A percentile compares a stretch with the other conserved stretches of the same genome.
Evolutionary conservation across 1,140 invertebrate genomes (phyloP).

Genomic region (Nylanderia fulva): DNA sequence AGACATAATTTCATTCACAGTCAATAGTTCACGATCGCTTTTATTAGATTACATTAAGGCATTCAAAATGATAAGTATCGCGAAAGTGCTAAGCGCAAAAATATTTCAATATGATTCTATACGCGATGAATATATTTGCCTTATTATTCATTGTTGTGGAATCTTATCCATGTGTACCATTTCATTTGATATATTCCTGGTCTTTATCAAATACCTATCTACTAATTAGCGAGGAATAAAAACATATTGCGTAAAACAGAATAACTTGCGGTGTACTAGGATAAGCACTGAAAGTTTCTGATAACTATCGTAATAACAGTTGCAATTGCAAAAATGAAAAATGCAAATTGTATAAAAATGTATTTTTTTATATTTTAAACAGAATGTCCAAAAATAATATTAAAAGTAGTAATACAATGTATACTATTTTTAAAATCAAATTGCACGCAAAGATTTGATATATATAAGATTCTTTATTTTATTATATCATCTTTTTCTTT

Average conservation of each 20-base stretch:
- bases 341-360: background rate
- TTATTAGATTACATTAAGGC: background rate
- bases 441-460: background rate
- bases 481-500: background rate
- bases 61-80: slow-evolving; percentile 15
- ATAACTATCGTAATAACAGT: slow-evolving; percentile 14
- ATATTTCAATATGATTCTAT: background rate
- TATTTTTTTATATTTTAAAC: background rate
- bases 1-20: background rate
- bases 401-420: background rate
- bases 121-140: slow-evolving; percentile 2
- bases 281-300: slow-evolving; percentile 16
- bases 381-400: background rate
- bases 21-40: background rate
- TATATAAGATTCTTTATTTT: background rate
- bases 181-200: no score
- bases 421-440: background rate
- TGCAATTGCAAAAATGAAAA: no score
- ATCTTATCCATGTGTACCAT: slow-evolving; percentile 35
- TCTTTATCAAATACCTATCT: slow-evolving; percentile 24
- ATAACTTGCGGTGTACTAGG: background rate
- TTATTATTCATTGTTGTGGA: slow-evolving; percentile 10
- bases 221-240: slow-evolving; percentile 7
- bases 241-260: slow-evolving; percentile 12
- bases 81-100: slow-evolving; percentile 2